Evolutionary conservation across 2,888 invertebrate genomes (phyloP), one percentile per base, ranked within the genome.

Genomic region (Metopia argyrocephala): DNA sequence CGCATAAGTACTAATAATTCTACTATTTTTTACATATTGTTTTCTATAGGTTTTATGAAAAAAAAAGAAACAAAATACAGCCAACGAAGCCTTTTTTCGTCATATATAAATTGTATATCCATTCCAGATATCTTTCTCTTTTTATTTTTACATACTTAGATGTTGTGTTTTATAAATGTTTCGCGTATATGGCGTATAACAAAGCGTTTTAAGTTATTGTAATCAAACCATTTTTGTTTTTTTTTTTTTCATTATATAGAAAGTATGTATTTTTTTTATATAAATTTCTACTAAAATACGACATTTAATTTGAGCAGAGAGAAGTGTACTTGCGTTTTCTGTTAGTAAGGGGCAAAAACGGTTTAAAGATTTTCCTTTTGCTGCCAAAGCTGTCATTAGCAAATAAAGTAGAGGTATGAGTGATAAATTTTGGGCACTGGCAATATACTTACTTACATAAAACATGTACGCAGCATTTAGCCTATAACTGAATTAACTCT

Each of bases 151-250:
- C 15, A 38, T 15, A 12, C 15, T 38, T 12, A 38, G 15, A 3
- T 38, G 38, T 38, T 12, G 46, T 48, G 5, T 28, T 45, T 66
- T 46, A 38, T 25, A 27, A 27, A 74, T 31, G 28, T 28, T 59
- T 70, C 70, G 70, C 56, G 75, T n/a, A n/a, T n/a, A n/a, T 70
- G 61, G 70, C 56, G 65, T 52, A 65, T 74, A 54, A 56, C 27
- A 62, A 74, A n/a, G 27, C 59, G 45, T 78, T 73, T 65, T 59
- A 38, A 50, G 21, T 38, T 79, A 84, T 84, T 88, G 85, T 89
- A 87, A 88, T 86, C 88, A 87, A 86, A 86, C 86, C 82, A 82
- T 70, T 80, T 83, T 79, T 83, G 46, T 66, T 64, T 68, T 28
- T 79, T 62, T 46, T 15, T 31, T 64, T 27, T 50, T n/a, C n/a